These are phyloP conservation scores for Alouatta palliata DNA, from an alignment of 2,113 vertebrate genomes.

Conservation along the genomic window DNA sequence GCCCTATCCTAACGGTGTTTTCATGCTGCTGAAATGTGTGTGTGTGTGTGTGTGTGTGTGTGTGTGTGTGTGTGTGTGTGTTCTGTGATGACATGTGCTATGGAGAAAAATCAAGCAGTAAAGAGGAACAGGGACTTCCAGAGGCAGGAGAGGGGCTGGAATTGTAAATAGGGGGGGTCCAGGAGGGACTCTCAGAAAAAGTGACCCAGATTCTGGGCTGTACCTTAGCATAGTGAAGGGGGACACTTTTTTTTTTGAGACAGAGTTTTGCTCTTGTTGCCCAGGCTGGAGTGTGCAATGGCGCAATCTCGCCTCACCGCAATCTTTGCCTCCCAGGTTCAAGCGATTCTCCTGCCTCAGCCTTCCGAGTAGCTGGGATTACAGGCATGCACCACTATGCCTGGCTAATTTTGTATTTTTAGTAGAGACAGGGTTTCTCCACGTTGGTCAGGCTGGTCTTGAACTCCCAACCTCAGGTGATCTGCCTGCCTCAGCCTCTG, in stretches of 20 bases:
- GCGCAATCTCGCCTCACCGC: too few relatives aligned
- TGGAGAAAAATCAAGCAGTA: neutral
- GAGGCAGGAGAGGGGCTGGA: neutral
- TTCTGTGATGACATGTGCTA: neutral
- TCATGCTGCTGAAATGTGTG: neutral
- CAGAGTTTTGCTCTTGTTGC: too few relatives aligned
- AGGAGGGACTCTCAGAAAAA: neutral
- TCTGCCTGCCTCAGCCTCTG: too few relatives aligned
- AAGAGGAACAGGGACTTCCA: neutral
- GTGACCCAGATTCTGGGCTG: neutral
- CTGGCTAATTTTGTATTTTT: too few relatives aligned
- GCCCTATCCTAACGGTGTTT: rapidly evolving
- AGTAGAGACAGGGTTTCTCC: too few relatives aligned
- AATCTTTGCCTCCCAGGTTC: too few relatives aligned
- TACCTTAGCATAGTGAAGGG: neutral
- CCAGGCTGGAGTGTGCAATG: too few relatives aligned
- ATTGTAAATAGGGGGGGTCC: neutral
- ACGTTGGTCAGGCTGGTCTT: too few relatives aligned
- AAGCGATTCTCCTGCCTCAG: too few relatives aligned
- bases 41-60: neutral
- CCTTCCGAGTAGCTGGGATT: too few relatives aligned
- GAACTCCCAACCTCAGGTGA: too few relatives aligned
- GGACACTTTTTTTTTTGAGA: neutral
- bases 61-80: neutral
- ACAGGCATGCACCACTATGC: too few relatives aligned